Base-by-base conservation (phyloP, 2,113 vertebrate species). In the Orientallactaga bullata region DNA sequence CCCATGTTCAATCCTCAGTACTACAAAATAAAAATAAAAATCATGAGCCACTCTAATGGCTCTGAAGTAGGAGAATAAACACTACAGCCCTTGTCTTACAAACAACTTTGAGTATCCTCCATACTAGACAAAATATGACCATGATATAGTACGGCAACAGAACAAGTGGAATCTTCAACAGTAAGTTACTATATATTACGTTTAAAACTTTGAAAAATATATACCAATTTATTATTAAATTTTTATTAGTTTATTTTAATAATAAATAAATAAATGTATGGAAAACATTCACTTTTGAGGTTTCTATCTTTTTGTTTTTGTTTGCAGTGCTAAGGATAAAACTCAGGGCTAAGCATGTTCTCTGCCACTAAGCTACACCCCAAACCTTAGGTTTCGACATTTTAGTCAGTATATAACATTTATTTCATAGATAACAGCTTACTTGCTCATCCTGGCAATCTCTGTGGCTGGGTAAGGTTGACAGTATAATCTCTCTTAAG, bases 141-240 rank as follows among this genome's bases (percentile, higher is more conserved):
- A 80, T 4, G 4, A 32, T 37, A 61, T 5, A 60, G 61, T 60
- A n/a, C 7, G 32, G 23, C 65, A 61, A 88, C 89, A 77, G 51
- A 8, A 72, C 47, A 80, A 61, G 61, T 23, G 81, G 87, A 79
- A 92, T 66, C 42, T 90, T 79, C 68, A 90, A 87, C 58, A 47
- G 51, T 63, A 83, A 13, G 26, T 85, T 23, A 86, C 17, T 72
- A 23, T 55, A 66, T 26, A 26, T 83, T 16, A 55, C 6, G 55
- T 78, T 90, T 77, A 42, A 26, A 55, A 74, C 16, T 47, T 90
- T 15, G 83, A 94, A 39, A 58, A 60, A 76, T 17, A 72, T 21
- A 30, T 32, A 61, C 42, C 42, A 51, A 28, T 61, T 78, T 83
- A 39, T 72, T 66, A 85, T 47, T 73, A 85, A n/a, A 76, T 47